These are phyloP conservation scores for Catocala nupta DNA, from an alignment of 2,888 invertebrate species.

Conservation along the genomic window DNA sequence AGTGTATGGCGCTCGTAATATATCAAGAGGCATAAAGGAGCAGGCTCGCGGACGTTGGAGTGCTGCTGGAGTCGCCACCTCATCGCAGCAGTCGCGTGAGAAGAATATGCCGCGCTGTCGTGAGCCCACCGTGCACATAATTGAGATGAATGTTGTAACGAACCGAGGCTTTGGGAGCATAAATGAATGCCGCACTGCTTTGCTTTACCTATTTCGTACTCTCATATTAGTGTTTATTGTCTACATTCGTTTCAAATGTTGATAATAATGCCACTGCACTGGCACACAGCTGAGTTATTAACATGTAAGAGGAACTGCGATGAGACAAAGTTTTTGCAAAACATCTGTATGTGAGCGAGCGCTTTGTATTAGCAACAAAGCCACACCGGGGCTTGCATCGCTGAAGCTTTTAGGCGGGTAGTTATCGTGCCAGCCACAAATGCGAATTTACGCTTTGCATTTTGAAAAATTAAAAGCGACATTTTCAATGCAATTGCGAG, in stretches of 20 bases:
- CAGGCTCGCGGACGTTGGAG: constrained; percentile 54
- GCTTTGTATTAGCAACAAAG: constrained; percentile 83
- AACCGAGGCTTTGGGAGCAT: constrained; percentile 11
- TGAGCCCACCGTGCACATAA: constrained; percentile 39
- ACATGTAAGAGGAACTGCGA: constrained; percentile 57
- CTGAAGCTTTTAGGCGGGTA: constrained; percentile 81
- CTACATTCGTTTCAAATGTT: constrained; percentile 20
- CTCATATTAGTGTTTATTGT: constrained; percentile 12
- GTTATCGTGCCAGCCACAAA: constrained; percentile 80
- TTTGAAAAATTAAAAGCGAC: constrained; percentile 85
- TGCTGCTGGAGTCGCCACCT: constrained; percentile 53
- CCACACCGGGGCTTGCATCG: constrained; percentile 69
- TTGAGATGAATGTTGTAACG: constrained; percentile 62
- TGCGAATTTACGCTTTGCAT: constrained; percentile 83
- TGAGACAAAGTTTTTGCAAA: constrained; percentile 75
- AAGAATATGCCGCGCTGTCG: constrained; percentile 48
- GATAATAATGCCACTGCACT: constrained; percentile 31
- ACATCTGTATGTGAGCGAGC: constrained; percentile 71
- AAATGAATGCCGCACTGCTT: constrained; percentile 16
- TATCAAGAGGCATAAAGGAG: constrained; percentile 74
- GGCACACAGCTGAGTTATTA: constrained; percentile 49
- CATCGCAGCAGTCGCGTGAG: constrained; percentile 48
- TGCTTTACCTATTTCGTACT: constrained; percentile 21
- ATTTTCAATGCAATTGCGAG: constrained; percentile 83
- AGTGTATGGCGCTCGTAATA: constrained; percentile 71